Base-by-base conservation (phyloP, 2,797 vertebrate species). In the Lophius americanus region DNA sequence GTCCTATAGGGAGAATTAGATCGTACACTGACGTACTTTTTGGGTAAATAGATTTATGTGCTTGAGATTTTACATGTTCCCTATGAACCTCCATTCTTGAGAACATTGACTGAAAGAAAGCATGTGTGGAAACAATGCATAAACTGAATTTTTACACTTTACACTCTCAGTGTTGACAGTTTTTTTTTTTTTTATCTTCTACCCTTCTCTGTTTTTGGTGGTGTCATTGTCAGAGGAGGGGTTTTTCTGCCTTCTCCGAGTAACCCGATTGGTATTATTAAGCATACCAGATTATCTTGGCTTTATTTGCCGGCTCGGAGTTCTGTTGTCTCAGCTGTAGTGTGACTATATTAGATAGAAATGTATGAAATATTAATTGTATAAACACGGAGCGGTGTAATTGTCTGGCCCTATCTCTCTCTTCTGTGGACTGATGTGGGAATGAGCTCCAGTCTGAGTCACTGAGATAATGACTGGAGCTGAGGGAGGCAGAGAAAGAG, bases 281-380 rank as follows among this genome's bases (percentile, higher is more conserved):
- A 82, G 84, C 66, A 70, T 53, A 71, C 47, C 58, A 77, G 75
- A 85, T 84, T 79, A 78, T 56, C 37, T 77, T 46, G 61, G 56
- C 44, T 84, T 75, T 71, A 81, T 88, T 86, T 81, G 72, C 77
- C 56, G 60, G 70, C 50, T 38, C 69, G 60, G 70, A 55, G 68
- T 51, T 73, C 61, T 66, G 64, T 86, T 64, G 55, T 63, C 59
- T 84, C 79, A 61, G 77, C 80, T 78, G 73, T 78, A 58, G 57
- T 71, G 75, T 63, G 58, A 80, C 76, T 86, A 68, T 75, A 87
- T 88, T 88, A 80, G 75, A 84, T 73, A 55, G 69, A 70, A 82
- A 82, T 62, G 61, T 80, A 82, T 89, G 75, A 89, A 86, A 88
- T 89, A 89, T 90, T 89, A 89, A 89, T 87, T 85, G 69, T 78